Percentiles rank a stretch among this genome's conserved stretches.
Conservation (phyloP, 2,888 invertebrate genomes). For the Tholera decimalis region DNA sequence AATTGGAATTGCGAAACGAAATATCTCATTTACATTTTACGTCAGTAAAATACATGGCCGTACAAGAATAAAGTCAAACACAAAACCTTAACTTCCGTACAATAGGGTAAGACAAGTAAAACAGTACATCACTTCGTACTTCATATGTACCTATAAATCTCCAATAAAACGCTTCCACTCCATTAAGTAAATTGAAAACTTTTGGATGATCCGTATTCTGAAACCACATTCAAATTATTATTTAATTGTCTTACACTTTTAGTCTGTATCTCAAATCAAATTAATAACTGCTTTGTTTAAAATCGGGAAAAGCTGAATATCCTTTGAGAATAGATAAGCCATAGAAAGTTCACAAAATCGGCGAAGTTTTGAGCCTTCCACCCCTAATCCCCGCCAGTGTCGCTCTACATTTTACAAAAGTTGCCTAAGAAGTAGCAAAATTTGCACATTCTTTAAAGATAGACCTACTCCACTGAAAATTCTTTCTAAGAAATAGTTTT, state of each 20-base stretch:
- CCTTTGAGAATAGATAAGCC: conserved; percentile 73
- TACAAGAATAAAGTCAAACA: conserved; percentile 43
- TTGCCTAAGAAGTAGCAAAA: conserved; percentile 72
- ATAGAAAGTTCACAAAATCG: conserved; percentile 77
- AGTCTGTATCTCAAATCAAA: conserved; percentile 57
- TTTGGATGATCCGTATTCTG: conserved; percentile 55
- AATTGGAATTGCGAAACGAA: not conserved
- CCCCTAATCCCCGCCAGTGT: conserved; percentile 75
- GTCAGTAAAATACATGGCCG: conserved; percentile 11
- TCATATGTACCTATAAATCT: conserved; percentile 41
- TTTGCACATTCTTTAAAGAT: conserved; percentile 38
- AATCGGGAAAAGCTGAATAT: conserved; percentile 62
- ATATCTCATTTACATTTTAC: conserved; percentile 23
- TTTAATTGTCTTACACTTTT: conserved; percentile 55
- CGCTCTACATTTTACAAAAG: conserved; percentile 74
- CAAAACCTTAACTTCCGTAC: conserved; percentile 37
- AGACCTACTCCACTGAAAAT: conserved; percentile 7
- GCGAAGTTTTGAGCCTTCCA: conserved; percentile 75
- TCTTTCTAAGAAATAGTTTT: conserved; percentile 13
- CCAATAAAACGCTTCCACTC: conserved; percentile 58
- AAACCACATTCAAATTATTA: conserved; percentile 54
- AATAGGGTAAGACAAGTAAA: conserved; percentile 47
- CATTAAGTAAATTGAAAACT: conserved; percentile 67
- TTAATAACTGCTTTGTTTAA: conserved; percentile 66
- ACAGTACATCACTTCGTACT: conserved; percentile 46